phyloP scores from a whole-genome alignment of 2,113 vertebrate genomes.

The Syngnathus floridae region DNA sequence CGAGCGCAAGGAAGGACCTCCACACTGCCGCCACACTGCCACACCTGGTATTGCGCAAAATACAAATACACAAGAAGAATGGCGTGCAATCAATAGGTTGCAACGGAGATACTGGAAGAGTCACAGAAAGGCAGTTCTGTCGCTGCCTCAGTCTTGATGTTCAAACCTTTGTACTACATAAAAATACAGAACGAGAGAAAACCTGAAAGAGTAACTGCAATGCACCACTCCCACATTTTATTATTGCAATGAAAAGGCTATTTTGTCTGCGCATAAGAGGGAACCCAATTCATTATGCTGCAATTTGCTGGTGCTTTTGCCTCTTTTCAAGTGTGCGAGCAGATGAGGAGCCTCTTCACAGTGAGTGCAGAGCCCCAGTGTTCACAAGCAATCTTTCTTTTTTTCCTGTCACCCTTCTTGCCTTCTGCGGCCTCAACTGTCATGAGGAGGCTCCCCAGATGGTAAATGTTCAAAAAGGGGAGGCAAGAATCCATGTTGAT shows the following conservation, averaged over 20 bases:
- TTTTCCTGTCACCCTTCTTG: slow-evolving; percentile 24
- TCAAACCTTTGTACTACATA: not conserved
- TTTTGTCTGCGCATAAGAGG: not conserved
- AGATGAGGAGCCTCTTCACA: slow-evolving; percentile 1
- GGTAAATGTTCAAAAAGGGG: slow-evolving; percentile 14
- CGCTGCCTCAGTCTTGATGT: not conserved
- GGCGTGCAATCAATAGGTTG: not conserved
- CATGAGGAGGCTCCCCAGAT: slow-evolving; percentile 18
- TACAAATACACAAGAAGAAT: slow-evolving; percentile 9
- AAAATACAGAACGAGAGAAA: not conserved
- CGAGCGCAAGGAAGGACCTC: slow-evolving; percentile 93
- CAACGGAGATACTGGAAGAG: not conserved
- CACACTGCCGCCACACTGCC: slow-evolving; percentile 95
- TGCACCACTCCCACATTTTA: not conserved
- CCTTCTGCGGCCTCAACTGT: slow-evolving; percentile 11
- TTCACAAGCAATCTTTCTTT: slow-evolving; percentile 18
- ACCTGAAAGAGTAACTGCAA: not conserved
- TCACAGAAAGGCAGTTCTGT: not conserved
- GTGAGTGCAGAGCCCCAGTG: not conserved
- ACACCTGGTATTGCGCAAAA: slow-evolving; percentile 72
- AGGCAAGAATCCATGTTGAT: slow-evolving; percentile 19
- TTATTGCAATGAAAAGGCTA: not conserved
- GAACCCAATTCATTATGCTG: slow-evolving; percentile 1
- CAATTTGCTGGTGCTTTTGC: not conserved
- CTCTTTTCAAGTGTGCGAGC: slow-evolving; percentile 2